phyloP scores from a whole-genome alignment of 2,113 vertebrate genomes.

The Bungarus multicinctus region DNA sequence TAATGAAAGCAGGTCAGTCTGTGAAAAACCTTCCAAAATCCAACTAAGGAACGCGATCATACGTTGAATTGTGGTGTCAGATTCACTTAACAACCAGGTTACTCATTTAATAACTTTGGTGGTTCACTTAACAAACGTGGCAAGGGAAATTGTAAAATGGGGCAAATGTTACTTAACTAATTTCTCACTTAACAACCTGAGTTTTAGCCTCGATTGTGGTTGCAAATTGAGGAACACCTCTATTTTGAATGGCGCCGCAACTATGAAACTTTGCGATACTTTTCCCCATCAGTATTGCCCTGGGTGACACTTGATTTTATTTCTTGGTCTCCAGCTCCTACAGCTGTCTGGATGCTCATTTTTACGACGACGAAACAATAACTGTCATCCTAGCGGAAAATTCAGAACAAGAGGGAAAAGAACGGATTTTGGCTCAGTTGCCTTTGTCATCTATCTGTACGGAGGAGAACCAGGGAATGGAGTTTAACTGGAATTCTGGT shows the following conservation, averaged over 20 bases:
- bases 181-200: too few relatives aligned
- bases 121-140: too few relatives aligned
- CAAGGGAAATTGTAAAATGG: too few relatives aligned
- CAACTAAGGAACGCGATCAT: not conserved
- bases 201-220: too few relatives aligned
- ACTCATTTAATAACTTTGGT: too few relatives aligned
- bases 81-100: too few relatives aligned
- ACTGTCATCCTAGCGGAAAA: slow-evolving; percentile 84
- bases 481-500: slow-evolving; percentile 77
- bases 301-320: not conserved
- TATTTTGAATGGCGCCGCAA: not conserved
- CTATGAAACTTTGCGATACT: not conserved
- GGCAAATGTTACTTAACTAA: too few relatives aligned
- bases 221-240: too few relatives aligned
- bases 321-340: slow-evolving; percentile 64
- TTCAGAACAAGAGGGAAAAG: slow-evolving; percentile 76
- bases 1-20: slow-evolving; percentile 75
- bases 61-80: not conserved
- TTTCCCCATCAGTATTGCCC: not conserved
- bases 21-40: not conserved
- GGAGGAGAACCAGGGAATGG: slow-evolving; percentile 64
- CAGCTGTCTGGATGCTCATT: slow-evolving; percentile 89
- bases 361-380: slow-evolving; percentile 92
- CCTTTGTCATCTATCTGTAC: slow-evolving; percentile 79
- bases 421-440: slow-evolving; percentile 84